phyloP scores from a whole-genome alignment of 1,140 invertebrate genomes.

The Cydia amplana region DNA sequence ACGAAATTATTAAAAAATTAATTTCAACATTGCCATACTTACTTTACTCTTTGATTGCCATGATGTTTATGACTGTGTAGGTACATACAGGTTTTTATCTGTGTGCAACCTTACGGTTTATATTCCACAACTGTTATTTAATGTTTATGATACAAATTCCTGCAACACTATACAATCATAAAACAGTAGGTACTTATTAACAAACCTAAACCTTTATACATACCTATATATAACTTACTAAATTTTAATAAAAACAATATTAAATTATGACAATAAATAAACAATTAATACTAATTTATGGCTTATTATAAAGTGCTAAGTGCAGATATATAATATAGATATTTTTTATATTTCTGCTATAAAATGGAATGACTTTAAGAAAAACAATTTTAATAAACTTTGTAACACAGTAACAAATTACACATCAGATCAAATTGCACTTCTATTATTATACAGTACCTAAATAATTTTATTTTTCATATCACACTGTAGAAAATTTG shows the following conservation, averaged over 20 bases:
- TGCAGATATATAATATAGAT: conserved; percentile 34
- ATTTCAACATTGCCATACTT: neutral
- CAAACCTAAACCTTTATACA: conserved; percentile 17
- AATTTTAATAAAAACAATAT: conserved; percentile 10
- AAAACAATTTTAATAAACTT: conserved; percentile 65
- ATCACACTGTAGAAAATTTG: conserved; percentile 68
- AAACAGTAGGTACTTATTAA: neutral
- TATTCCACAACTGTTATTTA: neutral
- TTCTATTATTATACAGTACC: conserved; percentile 41
- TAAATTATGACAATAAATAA: conserved; percentile 28
- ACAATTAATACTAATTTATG: conserved; percentile 46
- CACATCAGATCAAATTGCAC: conserved; percentile 69
- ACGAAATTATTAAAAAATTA: neutral
- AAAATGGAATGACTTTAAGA: conserved; percentile 60
- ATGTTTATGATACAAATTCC: neutral
- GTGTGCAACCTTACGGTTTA: neutral
- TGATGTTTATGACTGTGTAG: neutral
- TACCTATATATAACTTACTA: conserved; percentile 6
- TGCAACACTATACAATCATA: conserved; percentile 5
- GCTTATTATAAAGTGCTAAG: conserved; percentile 41
- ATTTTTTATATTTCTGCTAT: conserved; percentile 38
- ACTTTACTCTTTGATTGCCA: too few relatives aligned
- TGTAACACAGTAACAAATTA: conserved; percentile 66
- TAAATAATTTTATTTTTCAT: conserved; percentile 53
- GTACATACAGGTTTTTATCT: neutral